Percentiles rank a stretch among this genome's conserved stretches.
These are phyloP conservation scores for Calcarius lapponicus DNA, from an alignment of 2,797 vertebrate species.

Conservation along the genomic window DNA sequence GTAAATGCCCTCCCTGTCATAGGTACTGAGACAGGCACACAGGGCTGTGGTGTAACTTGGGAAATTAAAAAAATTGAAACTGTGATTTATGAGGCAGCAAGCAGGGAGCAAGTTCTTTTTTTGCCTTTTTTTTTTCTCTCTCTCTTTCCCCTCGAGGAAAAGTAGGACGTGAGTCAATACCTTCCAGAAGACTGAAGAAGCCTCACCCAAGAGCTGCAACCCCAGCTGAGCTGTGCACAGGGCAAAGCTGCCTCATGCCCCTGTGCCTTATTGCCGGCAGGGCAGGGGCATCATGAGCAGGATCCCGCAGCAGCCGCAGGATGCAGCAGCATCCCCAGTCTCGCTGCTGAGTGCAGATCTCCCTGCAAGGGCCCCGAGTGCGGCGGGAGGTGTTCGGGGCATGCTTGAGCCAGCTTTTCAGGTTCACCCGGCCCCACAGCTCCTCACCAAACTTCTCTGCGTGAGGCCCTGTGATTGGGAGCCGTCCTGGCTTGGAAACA, in stretches of 20 bases:
- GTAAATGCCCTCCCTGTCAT: neutral
- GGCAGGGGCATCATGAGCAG: accelerated
- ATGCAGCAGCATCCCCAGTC: accelerated
- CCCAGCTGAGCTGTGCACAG: neutral
- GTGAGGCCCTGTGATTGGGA: neutral
- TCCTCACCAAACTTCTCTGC: neutral
- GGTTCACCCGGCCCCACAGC: neutral
- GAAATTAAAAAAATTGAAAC: slow-evolving; percentile 10
- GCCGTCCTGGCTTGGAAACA: neutral
- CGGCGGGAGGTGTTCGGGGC: accelerated
- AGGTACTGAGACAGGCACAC: neutral
- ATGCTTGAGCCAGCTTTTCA: neutral
- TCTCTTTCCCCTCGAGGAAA: neutral
- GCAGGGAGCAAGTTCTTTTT: neutral
- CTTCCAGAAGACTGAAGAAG: neutral
- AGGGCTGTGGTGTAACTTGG: neutral
- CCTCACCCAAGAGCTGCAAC: neutral
- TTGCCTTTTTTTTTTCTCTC: neutral
- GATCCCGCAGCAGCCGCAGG: accelerated
- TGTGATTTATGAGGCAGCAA: neutral
- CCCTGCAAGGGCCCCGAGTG: neutral
- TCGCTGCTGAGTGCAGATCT: accelerated
- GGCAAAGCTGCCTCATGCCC: neutral
- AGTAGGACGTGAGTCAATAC: neutral
- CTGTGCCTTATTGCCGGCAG: neutral